Base-by-base conservation (phyloP, 2,113 vertebrate genomes). In the Pholis gunnellus region DNA sequence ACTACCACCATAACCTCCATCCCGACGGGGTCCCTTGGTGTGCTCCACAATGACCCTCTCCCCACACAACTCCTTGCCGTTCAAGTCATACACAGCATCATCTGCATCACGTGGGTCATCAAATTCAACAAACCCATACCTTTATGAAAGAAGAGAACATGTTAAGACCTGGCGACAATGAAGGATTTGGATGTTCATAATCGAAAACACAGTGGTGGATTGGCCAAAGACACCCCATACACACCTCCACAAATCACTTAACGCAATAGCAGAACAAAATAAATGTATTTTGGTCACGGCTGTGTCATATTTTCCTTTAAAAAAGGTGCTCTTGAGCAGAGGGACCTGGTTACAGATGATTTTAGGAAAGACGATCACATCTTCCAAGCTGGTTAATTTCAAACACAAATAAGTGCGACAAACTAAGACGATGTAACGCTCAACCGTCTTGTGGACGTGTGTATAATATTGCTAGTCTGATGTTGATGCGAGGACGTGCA, bases 61-160 rank as follows among this genome's bases (percentile, higher is more conserved):
- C 34, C 98, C 98, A 88, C 98, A 99, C 66, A 99, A 94, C 92
- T 99, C 98, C 86, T 98, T 99, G 70, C 98, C 98, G 7, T 99
- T 99, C 60, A 99, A 96, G 88, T 99, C 98, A 78, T 99, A 99
- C 44, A 99, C 98, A 0, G 98, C 97, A 83, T 99, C 98, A 6
- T 99, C 98, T 1, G 98, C 98, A 36, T 99, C 98, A 1, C 98
- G 96, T 75, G 98, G 96, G 87, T 99, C 98, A 80, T 99, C 98
- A 44, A 99, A 99, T 89, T 99, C 98, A 78, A 99, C 98, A 92
- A 99, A 99, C 64, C 98, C 98, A 1, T 99, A 99, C 83, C 98
- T 99, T 2, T 27, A 78, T 6, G 9, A 38, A 1, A 6, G 2
- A 38, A 50, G 2, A 36, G 11, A 57, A 71, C 13, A 56, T 2